Percentiles rank a stretch among this genome's conserved stretches.
Conservation (phyloP, 2,888 invertebrate species). For the Conchocele bisecta region DNA sequence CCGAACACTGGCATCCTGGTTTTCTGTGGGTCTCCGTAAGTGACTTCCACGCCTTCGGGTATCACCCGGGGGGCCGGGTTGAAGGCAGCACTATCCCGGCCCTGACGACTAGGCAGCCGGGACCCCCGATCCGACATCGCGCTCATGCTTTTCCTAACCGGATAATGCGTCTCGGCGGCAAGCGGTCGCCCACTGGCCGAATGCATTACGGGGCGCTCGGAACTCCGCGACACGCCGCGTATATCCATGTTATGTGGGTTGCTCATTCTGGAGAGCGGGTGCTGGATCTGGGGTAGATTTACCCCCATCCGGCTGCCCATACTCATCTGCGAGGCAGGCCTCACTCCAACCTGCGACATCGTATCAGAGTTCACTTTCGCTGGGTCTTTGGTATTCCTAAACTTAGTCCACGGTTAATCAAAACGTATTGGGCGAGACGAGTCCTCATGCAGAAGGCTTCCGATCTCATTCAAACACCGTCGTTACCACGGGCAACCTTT, state of each 20-base stretch:
- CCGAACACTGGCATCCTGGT: slow-evolving; percentile 81
- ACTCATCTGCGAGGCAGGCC: slow-evolving; percentile 65
- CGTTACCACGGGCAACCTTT: slow-evolving; percentile 62
- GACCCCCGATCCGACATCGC: slow-evolving; percentile 66
- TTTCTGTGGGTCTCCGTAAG: slow-evolving; percentile 76
- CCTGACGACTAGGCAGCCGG: slow-evolving; percentile 51
- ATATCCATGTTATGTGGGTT: slow-evolving; percentile 75
- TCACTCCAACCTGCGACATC: slow-evolving; percentile 74
- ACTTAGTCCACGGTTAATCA: slow-evolving; percentile 15
- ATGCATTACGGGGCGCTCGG: slow-evolving; percentile 68
- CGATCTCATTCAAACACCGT: slow-evolving; percentile 50
- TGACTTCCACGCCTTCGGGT: slow-evolving; percentile 80
- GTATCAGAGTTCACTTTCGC: slow-evolving; percentile 1
- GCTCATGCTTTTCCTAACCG: slow-evolving; percentile 67
- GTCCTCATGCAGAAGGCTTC: not conserved
- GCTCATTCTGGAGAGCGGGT: slow-evolving; percentile 79
- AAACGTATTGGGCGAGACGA: too few species aligned
- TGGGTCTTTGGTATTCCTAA: slow-evolving; percentile 10
- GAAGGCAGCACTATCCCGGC: slow-evolving; percentile 37
- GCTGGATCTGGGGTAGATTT: slow-evolving; percentile 76
- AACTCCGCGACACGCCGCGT: slow-evolving; percentile 75
- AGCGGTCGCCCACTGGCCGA: slow-evolving; percentile 72
- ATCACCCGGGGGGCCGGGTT: slow-evolving; percentile 68
- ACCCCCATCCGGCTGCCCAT: slow-evolving; percentile 63
- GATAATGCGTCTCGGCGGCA: slow-evolving; percentile 69